These are phyloP conservation scores for Diachasma alloeum DNA, from an alignment of 1,140 invertebrate species.

Conservation along the genomic window DNA sequence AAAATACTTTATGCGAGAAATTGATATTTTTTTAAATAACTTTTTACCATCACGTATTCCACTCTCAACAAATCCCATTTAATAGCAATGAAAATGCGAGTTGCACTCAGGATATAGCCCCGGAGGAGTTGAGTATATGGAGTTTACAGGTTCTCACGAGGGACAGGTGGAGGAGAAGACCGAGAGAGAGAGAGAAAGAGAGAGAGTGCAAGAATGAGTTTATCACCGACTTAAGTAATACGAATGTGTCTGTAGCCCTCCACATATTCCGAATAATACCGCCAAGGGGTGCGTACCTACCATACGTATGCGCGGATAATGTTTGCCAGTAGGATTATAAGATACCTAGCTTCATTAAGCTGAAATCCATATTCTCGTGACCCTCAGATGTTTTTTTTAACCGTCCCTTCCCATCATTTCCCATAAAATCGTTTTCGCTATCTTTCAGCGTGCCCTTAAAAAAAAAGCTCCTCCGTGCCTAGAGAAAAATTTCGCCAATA, in stretches of 20 bases:
- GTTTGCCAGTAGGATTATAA: too few species aligned
- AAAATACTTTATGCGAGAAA: not conserved
- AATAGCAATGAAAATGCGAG: slow-evolving; percentile 46
- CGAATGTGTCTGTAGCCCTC: slow-evolving; percentile 51
- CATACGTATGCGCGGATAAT: not conserved
- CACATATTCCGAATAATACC: not conserved
- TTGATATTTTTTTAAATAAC: not conserved
- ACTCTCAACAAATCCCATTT: slow-evolving; percentile 50
- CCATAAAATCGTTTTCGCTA: not conserved
- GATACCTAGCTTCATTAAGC: too few species aligned
- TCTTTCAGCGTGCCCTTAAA: not conserved
- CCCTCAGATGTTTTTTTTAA: not conserved
- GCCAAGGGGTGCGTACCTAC: not conserved
- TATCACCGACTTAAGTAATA: slow-evolving; percentile 59
- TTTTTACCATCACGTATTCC: not conserved
- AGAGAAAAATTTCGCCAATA: slow-evolving; percentile 40
- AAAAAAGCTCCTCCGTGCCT: slow-evolving; percentile 36
- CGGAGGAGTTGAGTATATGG: slow-evolving; percentile 20
- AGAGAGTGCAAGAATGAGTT: slow-evolving; percentile 45
- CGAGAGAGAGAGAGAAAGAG: not conserved
- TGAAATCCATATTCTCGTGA: too few species aligned
- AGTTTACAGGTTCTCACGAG: slow-evolving; percentile 47
- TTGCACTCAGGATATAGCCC: not conserved
- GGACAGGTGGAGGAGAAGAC: not conserved
- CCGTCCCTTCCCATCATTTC: not conserved